phyloP scores from a whole-genome alignment of 2,797 vertebrate genomes.

The Spinibarbus caldwelli region DNA sequence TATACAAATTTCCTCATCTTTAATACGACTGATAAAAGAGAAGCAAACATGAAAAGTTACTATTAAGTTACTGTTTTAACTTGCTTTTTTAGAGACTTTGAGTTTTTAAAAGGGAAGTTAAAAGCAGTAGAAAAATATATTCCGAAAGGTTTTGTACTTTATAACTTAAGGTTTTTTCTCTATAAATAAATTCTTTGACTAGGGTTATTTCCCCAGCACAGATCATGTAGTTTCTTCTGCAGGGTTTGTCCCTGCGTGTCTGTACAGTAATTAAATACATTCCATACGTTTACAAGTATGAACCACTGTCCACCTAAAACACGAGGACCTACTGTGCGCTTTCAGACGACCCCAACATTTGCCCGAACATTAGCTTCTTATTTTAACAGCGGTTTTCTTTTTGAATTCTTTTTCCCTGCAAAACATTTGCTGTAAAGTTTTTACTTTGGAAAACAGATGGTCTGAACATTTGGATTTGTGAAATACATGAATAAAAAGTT shows the following conservation, averaged over 20 bases:
- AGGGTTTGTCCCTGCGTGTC: slow-evolving; percentile 62
- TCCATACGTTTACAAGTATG: slow-evolving; percentile 70
- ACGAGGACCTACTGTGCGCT: slow-evolving; percentile 47
- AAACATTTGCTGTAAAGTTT: slow-evolving; percentile 61
- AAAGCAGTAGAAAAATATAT: slow-evolving; percentile 51
- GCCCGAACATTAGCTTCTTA: slow-evolving; percentile 38
- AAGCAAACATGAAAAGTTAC: background rate
- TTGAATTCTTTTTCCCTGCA: slow-evolving; percentile 55
- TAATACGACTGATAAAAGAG: slow-evolving; percentile 12
- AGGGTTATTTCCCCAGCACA: slow-evolving; percentile 55
- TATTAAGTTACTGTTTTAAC: slow-evolving; percentile 57
- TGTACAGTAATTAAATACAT: slow-evolving; percentile 70
- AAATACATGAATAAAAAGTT: slow-evolving; percentile 73
- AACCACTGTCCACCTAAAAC: slow-evolving; percentile 53
- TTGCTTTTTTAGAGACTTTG: slow-evolving; percentile 63
- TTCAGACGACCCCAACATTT: slow-evolving; percentile 37
- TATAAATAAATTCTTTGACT: slow-evolving; percentile 45
- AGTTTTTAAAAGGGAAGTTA: slow-evolving; percentile 65
- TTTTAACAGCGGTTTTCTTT: slow-evolving; percentile 55
- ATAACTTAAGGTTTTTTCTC: slow-evolving; percentile 47
- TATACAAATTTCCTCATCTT: background rate
- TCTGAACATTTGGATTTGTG: slow-evolving; percentile 70
- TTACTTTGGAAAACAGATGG: slow-evolving; percentile 63
- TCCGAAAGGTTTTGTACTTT: slow-evolving; percentile 58
- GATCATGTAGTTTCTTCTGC: slow-evolving; percentile 55